Evolutionary conservation across 2,113 vertebrate genomes (phyloP).

Genomic region (Limanda limanda): DNA sequence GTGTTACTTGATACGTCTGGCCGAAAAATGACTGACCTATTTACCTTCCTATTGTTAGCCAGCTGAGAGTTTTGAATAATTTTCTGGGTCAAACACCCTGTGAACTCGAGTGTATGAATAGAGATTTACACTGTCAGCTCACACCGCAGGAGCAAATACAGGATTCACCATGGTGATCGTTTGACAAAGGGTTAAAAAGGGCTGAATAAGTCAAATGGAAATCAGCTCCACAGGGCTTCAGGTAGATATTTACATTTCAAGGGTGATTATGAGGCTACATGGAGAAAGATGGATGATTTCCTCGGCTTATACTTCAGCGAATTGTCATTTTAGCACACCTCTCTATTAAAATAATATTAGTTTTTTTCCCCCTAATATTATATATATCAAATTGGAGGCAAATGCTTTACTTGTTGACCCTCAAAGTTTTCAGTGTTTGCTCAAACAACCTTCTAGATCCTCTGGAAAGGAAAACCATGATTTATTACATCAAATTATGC

Average conservation of each 20-base stretch:
- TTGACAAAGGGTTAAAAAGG: conserved; percentile 32
- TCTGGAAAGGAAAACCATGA: not conserved
- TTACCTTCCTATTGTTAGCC: conserved; percentile 60
- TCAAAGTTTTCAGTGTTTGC: not conserved
- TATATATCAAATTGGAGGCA: no score
- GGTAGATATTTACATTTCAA: conserved; percentile 23
- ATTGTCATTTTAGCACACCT: not conserved
- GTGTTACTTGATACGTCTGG: conserved; percentile 63
- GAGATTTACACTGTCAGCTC: conserved; percentile 50
- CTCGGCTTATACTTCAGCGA: not conserved
- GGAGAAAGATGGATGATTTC: not conserved
- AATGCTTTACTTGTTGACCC: not conserved
- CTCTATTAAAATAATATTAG: no score
- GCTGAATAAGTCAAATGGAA: conserved; percentile 35
- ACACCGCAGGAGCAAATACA: conserved; percentile 5
- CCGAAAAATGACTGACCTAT: conserved; percentile 52
- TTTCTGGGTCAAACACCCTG: conserved; percentile 56
- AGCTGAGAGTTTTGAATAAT: conserved; percentile 40
- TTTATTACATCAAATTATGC: not conserved
- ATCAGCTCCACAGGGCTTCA: conserved; percentile 15
- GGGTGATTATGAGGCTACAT: conserved; percentile 9
- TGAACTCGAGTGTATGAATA: conserved; percentile 46
- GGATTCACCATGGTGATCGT: conserved; percentile 10
- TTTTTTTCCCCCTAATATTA: no score
- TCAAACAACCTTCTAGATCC: not conserved